Evolutionary conservation across 2,113 vertebrate species (phyloP), one percentile per base, ranked within the genome.

Genomic region (Eudyptes chrysolophus): DNA sequence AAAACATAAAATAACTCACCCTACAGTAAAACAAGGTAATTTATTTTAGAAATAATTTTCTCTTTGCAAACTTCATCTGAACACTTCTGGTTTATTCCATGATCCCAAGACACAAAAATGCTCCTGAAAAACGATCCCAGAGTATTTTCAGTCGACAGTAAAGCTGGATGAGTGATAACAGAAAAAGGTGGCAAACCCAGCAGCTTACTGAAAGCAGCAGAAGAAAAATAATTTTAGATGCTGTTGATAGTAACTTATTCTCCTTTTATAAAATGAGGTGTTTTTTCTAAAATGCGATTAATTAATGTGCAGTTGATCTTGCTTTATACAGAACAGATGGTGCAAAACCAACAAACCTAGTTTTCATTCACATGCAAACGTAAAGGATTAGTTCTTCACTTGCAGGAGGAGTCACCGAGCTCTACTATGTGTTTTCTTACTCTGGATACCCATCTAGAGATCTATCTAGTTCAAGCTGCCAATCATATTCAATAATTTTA

Each of bases 271-370:
- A 97, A 94, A 72, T 71, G 13, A 80, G 44, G 25, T 54, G 17
- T 25, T 84, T 91, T 89, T 25, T 25, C 72, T 66, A 92, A 92
- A 92, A 80, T 6, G 1, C 87, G 38, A 54, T 82, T 97, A 92
- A 96, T 81, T 93, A 94, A 97, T 75, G 29, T 97, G 64, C 29
- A 95, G 93, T 11, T 62, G 3, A 77, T 87, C 92, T 94, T 82
- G 46, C 66, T 96, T 95, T 88, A 91, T 93, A 81, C 48, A 82
- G 78, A 95, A 96, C 92, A 97, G 94, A 96, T 90, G 92, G 58
- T 75, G 38, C 74, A 95, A 88, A 97, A 10, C 32, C 79, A 95
- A 93, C 72, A 96, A 94, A 90, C 22, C 61, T 91, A 29, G 42
- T 87, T 97, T 95, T 90, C 42, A 78, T 65, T 96, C 64, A 77